Evolutionary conservation across 2,113 vertebrate genomes (phyloP).

Genomic region (Sander vitreus): DNA sequence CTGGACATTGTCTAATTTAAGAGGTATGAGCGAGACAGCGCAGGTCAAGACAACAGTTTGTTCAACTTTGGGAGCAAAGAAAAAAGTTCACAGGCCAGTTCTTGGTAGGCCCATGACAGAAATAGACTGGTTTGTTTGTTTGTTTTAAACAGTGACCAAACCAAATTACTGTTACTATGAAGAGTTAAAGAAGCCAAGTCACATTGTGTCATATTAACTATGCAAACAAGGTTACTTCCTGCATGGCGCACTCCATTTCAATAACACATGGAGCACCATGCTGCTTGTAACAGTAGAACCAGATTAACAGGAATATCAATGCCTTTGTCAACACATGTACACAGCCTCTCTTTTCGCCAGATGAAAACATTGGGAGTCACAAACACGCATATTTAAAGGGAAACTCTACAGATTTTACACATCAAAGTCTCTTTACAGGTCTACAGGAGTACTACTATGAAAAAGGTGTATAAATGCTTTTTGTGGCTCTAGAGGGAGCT

Average conservation of each 20-base stretch:
- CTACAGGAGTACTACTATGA: neutral
- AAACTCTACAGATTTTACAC: neutral
- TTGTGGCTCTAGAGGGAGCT: neutral
- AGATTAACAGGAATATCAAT: conserved; percentile 52
- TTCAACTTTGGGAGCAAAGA: neutral
- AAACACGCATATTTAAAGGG: neutral
- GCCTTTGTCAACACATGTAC: conserved; percentile 12
- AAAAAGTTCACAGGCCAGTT: neutral
- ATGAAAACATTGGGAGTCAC: neutral
- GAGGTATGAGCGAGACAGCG: no score
- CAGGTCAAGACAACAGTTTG: neutral
- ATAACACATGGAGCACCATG: conserved; percentile 13
- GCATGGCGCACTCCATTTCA: neutral
- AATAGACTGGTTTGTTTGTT: neutral
- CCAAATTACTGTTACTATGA: neutral
- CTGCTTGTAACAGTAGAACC: conserved; percentile 46
- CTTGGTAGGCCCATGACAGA: neutral
- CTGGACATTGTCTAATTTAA: no score
- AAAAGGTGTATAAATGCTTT: neutral
- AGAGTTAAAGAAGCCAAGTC: neutral
- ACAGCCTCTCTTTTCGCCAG: neutral
- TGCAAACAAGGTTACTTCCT: conserved; percentile 23
- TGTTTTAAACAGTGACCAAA: neutral
- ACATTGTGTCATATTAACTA: neutral
- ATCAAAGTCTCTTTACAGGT: neutral